Conservation (phyloP, 2,888 invertebrate genomes). For the Tenthredo livida region DNA sequence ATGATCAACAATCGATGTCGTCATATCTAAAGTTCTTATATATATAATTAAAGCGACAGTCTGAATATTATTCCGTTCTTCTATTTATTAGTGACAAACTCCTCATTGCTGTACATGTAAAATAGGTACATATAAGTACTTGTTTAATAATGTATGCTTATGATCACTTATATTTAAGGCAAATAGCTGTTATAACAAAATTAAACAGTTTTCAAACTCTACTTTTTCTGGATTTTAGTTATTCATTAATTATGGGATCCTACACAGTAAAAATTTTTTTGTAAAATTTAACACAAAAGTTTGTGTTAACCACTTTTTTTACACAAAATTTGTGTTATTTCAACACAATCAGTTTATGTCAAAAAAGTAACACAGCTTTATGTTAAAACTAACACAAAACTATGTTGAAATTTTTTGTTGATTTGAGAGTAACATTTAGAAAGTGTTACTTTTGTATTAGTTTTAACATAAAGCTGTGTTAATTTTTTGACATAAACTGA, state of each 20-base stretch:
- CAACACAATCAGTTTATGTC: no score
- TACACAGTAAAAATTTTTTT: no score
- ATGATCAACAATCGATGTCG: not conserved
- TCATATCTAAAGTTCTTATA: not conserved
- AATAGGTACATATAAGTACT: not conserved
- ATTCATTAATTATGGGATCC: not conserved
- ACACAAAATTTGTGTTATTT: no score
- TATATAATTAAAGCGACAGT: not conserved
- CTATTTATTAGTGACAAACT: not conserved
- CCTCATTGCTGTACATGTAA: not conserved
- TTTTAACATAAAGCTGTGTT: no score
- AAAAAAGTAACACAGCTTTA: no score
- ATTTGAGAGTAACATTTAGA: no score
- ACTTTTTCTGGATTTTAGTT: not conserved
- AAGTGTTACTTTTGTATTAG: no score
- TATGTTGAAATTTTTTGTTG: no score
- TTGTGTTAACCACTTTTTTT: no score
- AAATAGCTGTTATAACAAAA: not conserved
- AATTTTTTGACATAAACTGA: no score
- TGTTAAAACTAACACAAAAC: no score
- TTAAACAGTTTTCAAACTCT: constrained; percentile 21
- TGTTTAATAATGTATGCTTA: constrained; percentile 8
- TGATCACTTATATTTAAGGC: not conserved
- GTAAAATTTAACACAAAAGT: no score
- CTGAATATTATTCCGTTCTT: not conserved